phyloP scores from a whole-genome alignment of 2,113 vertebrate genomes.

The Mellivora capensis region DNA sequence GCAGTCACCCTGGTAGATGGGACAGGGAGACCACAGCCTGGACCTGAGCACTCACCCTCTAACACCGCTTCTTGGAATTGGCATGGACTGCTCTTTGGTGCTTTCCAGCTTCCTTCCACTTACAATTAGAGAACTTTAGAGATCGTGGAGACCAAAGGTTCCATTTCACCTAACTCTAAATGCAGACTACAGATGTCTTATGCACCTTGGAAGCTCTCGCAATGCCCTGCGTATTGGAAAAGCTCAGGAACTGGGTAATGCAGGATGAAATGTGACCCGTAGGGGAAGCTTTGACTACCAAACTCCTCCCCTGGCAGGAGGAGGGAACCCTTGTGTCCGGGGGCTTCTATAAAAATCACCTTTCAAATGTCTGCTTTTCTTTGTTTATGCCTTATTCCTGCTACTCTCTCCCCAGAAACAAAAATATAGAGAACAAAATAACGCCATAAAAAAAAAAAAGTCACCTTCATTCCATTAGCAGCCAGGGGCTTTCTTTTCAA shows the following conservation, averaged over 20 bases:
- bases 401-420: background rate
- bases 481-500: background rate
- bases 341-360: background rate
- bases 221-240: background rate
- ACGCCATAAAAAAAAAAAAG: background rate
- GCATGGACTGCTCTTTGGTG: background rate
- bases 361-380: background rate
- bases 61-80: background rate
- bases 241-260: background rate
- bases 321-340: background rate
- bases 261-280: rapidly evolving
- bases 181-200: background rate
- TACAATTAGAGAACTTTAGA: background rate
- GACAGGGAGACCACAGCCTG: background rate
- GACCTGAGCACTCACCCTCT: background rate
- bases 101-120: background rate
- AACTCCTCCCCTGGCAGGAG: background rate
- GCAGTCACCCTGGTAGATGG: background rate
- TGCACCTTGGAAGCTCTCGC: background rate
- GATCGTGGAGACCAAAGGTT: background rate
- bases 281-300: background rate
- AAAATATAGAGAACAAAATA: background rate
- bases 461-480: background rate
- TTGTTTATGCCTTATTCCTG: background rate
- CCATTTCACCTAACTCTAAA: background rate